Conservation (phyloP, 2,888 invertebrate genomes). For the Exocentrus adspersus region DNA sequence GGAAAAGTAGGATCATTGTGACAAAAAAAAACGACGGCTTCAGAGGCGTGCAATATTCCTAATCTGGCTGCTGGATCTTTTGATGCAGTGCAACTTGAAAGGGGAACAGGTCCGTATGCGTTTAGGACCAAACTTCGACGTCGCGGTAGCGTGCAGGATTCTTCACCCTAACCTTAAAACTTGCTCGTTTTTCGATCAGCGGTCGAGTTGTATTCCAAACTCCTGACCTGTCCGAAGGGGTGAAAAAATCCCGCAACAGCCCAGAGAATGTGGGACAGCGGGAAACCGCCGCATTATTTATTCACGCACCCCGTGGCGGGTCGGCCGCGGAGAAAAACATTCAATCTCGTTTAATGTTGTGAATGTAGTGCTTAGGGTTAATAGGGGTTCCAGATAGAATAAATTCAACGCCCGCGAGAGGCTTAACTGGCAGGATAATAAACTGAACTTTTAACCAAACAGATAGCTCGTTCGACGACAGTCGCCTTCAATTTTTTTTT, state of each 20-base stretch:
- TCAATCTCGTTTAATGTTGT: slow-evolving; percentile 31
- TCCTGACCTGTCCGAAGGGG: not conserved
- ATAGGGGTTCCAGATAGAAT: slow-evolving; percentile 31
- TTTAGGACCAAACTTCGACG: not conserved
- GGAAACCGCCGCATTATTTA: slow-evolving; percentile 27
- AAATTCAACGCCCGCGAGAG: slow-evolving; percentile 13
- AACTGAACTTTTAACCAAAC: slow-evolving; percentile 18
- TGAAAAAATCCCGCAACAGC: not conserved
- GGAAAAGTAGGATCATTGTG: too few relatives aligned
- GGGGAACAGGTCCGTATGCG: slow-evolving; percentile 10
- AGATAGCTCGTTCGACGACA: slow-evolving; percentile 13
- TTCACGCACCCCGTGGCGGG: slow-evolving; percentile 26
- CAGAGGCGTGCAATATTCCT: slow-evolving; percentile 23
- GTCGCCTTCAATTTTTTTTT: too few relatives aligned
- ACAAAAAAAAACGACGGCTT: too few relatives aligned
- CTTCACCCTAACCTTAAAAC: too few relatives aligned
- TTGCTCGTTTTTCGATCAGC: too few relatives aligned
- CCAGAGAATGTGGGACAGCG: slow-evolving; percentile 19
- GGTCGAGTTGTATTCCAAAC: too few relatives aligned
- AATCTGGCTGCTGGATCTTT: slow-evolving; percentile 28
- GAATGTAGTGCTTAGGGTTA: slow-evolving; percentile 32
- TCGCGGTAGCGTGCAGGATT: too few relatives aligned
- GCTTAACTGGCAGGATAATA: slow-evolving; percentile 25
- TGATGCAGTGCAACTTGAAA: slow-evolving; percentile 30
- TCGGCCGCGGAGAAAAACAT: slow-evolving; percentile 26